phyloP scores from a whole-genome alignment of 2,797 vertebrate species.

The Hoplostethus atlanticus region DNA sequence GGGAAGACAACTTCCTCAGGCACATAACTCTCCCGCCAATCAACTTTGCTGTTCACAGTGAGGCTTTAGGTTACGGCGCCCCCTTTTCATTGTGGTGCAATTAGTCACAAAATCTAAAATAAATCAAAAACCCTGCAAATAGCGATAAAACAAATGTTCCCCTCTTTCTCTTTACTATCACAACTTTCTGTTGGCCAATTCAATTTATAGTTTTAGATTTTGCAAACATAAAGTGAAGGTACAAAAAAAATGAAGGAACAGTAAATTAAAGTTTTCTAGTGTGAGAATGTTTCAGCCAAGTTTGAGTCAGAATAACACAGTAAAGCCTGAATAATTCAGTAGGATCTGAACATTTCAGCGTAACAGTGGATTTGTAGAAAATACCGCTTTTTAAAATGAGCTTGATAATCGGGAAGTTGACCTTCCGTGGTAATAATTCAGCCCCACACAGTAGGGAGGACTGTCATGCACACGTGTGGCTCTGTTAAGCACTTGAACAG shows the following conservation, averaged over 20 bases:
- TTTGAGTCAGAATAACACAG: conserved; percentile 1
- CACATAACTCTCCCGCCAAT: conserved; percentile 45
- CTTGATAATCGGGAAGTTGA: conserved; percentile 1
- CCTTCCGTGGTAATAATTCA: conserved; percentile 20
- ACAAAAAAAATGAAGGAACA: conserved; percentile 1
- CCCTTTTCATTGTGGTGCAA: not conserved
- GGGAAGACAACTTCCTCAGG: conserved; percentile 35
- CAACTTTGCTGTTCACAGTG: conserved; percentile 11
- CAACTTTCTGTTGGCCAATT: not conserved
- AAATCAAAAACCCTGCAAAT: not conserved
- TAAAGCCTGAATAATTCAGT: not conserved
- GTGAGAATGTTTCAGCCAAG: not conserved
- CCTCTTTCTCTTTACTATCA: not conserved
- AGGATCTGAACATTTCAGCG: not conserved
- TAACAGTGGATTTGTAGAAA: not conserved
- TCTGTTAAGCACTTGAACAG: conserved; percentile 2
- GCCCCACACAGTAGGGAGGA: conserved; percentile 51
- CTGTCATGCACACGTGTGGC: conserved; percentile 13
- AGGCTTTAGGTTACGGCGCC: conserved; percentile 24
- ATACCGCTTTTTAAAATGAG: not conserved
- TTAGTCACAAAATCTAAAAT: not conserved
- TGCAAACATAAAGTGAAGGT: not conserved
- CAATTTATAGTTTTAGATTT: not conserved
- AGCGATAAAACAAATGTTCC: too few species aligned
- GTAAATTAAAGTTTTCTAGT: not conserved